Base-by-base conservation (phyloP, 2,113 vertebrate species). In the Campylorhamphus procurvoides region DNA sequence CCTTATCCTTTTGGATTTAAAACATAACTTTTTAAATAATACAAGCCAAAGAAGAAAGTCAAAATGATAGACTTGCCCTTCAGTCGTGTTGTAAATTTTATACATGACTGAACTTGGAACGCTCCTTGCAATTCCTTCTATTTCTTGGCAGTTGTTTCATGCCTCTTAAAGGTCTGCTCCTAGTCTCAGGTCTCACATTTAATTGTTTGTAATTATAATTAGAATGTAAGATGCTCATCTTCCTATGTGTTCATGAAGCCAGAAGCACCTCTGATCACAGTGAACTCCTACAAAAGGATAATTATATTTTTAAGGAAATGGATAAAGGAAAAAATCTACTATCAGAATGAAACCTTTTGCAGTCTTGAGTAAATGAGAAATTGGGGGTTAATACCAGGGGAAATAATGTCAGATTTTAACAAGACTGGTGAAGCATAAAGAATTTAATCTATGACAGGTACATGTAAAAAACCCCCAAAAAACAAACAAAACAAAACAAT, bases 161-260 rank as follows among this genome's bases (percentile, higher is more conserved):
- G 27, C 27, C 29, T 94, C 67, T 60, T 93, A 75, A 72, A 94
- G 73, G 19, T 84, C 60, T 76, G 37, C 28, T 75, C 19, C 46
- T 66, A 78, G 56, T 78, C 60, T 90, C 69, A 78, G 84, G 69
- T 85, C 73, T 86, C 72, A 35, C 25, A 64, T 56, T 89, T 89
- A 94, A 93, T 81, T 91, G 64, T 89, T 95, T 90, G 69, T 49
- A 84, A 95, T 92, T 87, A 84, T 93, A 90, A 95, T 64, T 90
- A 89, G n/a, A 69, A 74, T 68, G 40, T 29, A 86, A 89, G 60
- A 80, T 84, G n/a, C n/a, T 84, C 60, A 68, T 92, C 83, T 92
- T 96, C 69, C 56, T 75, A n/a, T 68, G 64, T 89, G 53, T 75
- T 93, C 73, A 35, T 18, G 47, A 94, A 94, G 52, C 25, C 69